Evolutionary conservation across 1,140 invertebrate genomes (phyloP), one percentile per base, ranked within the genome.

Genomic region (Protaetia brevitarsis): DNA sequence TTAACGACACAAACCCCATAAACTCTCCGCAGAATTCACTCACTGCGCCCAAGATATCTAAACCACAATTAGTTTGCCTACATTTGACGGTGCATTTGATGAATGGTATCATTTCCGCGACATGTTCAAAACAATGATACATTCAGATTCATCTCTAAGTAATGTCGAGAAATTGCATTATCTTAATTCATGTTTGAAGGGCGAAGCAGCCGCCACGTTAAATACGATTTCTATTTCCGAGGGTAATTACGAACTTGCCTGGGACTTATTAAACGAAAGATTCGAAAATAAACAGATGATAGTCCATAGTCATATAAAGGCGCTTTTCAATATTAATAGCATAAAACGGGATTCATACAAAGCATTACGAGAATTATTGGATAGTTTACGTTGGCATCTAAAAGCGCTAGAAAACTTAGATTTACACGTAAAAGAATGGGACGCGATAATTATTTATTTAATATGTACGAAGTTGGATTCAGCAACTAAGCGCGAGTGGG

Each of bases 111-210:
- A 13, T 6, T 63, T 63, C 36, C 29, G 27, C 13, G 60, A 63
- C 21, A 37, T 21, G 16, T 63, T 63, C 29, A 37, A 63, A 37
- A 11, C 28, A 21, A 34, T 67, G 1, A 64, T 66, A 10, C 57
- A 68, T 34, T 7, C 31, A 1, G 5, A 61, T 13, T 11, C 1
- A 37, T 13, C 26, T 31, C 29, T 67, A 13, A 26, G 21, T 16
- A 45, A 69, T n/a, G 30, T 63, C 1, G 7, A 63, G 36, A 63
- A 63, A 63, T 13, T 36, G 6, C 60, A 63, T 8, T 63, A 63
- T 63, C 23, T 63, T 21, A n/a, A 11, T 6, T 63, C 60, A 8
- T n/a, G 23, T 26, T 31, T 63, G 26, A 63, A 63, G 31, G 60
- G 34, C 13, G 26, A 37, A 7, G 60, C 60, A 11, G 11, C 10